Base-by-base conservation (phyloP, 2,113 vertebrate species). In the Pungitius pungitius region DNA sequence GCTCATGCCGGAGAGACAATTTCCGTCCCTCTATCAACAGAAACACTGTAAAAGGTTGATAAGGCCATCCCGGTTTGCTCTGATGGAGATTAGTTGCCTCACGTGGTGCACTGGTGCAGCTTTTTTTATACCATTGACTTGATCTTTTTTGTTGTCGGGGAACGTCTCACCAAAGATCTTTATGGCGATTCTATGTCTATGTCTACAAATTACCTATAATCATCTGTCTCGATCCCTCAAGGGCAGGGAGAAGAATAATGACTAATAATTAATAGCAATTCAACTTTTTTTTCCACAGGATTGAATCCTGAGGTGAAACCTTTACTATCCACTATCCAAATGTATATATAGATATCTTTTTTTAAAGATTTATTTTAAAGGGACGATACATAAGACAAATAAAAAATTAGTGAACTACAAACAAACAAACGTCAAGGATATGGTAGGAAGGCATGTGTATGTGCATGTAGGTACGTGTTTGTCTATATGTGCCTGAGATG, bases 51-150 rank as follows among this genome's bases (percentile, higher is more conserved):
- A 59, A 58, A 2, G 67, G 47, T 24, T 73, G 71, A 78, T 73
- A 74, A 82, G 55, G 52, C 70, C 43, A 78, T 59, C 60, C 27
- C 20, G 0, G 18, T n/a, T 75, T 26, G 2, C 55, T 51, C n/a
- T 64, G 26, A 39, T 45, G 33, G 27, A 81, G 69, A 81, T 83
- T 55, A 72, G 71, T 66, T 35, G 33, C 68, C 54, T 80, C 78
- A 47, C 17, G 20, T 37, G 3, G 60, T 37, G 57, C 51, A 8
- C 35, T 15, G 45, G 20, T 71, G 40, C 30, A 37, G 35, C 37
- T 39, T 26, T 54, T 52, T 27, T 61, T 77, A 12, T 59, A 40
- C 26, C 27, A 39, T 71, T 62, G 40, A 17, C 40, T 70, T 54
- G 47, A 55, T 64, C 7, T 42, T 6, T 52, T 3, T 24, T 24